Evolutionary conservation across 2,888 invertebrate species (phyloP).

Genomic region (Cantharis rustica): DNA sequence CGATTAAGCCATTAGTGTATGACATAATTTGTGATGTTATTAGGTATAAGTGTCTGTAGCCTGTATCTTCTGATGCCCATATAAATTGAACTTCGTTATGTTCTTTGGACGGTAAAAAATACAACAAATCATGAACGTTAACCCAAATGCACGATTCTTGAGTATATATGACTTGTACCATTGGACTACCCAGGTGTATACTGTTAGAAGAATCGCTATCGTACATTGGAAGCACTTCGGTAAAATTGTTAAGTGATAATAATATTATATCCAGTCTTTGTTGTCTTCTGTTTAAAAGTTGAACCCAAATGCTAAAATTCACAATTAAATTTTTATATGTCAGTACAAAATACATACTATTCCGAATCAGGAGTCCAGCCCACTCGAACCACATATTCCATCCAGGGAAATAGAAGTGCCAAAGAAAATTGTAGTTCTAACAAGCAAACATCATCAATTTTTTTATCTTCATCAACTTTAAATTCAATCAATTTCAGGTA

Average conservation of each 20-base stretch:
- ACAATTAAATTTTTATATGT: conserved; percentile 19
- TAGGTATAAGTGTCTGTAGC: conserved; percentile 86
- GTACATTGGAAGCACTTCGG: conserved; percentile 62
- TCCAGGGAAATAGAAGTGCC: conserved; percentile 85
- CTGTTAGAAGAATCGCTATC: conserved; percentile 49
- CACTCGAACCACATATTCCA: conserved; percentile 92
- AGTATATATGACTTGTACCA: conserved; percentile 65
- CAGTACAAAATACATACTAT: conserved; percentile 66
- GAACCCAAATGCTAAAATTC: conserved; percentile 81
- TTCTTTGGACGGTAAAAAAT: conserved; percentile 73
- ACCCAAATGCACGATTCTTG: conserved; percentile 85
- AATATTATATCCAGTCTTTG: conserved; percentile 82
- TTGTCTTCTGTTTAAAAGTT: conserved; percentile 87
- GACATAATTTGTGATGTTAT: conserved; percentile 67
- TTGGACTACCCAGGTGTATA: conserved; percentile 52
- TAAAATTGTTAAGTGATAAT: conserved; percentile 80
- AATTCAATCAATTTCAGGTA: conserved; percentile 85
- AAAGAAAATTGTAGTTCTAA: conserved; percentile 77
- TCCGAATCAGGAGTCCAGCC: conserved; percentile 94
- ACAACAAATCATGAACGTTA: conserved; percentile 88
- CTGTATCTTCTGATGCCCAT: conserved; percentile 93
- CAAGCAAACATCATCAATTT: conserved; percentile 76
- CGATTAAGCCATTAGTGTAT: conserved; percentile 61
- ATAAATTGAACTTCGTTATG: conserved; percentile 67
- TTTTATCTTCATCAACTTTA: conserved; percentile 65